A percentile compares a stretch with the other conserved stretches of the same genome.
These are phyloP conservation scores for Myrmecobius fasciatus DNA, from an alignment of 2,113 vertebrate species.

Conservation along the genomic window DNA sequence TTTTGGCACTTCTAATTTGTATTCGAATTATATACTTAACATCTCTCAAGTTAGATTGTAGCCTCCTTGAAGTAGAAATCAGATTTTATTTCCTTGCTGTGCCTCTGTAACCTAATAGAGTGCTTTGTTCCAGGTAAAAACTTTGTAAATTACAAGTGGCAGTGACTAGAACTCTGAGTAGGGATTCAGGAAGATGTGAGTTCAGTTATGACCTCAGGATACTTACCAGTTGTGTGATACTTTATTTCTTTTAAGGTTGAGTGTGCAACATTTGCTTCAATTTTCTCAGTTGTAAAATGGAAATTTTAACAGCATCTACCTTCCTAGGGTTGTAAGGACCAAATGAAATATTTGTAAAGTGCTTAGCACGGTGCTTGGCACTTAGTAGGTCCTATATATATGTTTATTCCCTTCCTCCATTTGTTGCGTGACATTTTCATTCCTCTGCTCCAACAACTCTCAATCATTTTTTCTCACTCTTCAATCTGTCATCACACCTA, in stretches of 20 bases:
- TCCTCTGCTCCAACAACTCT: background rate
- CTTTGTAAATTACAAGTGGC: background rate
- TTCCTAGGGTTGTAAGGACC: background rate
- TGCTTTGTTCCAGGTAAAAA: background rate
- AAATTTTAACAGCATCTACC: background rate
- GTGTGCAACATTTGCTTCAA: background rate
- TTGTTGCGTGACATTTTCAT: background rate
- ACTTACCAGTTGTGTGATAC: background rate
- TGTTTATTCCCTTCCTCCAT: background rate
- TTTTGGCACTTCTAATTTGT: background rate
- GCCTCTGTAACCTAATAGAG: background rate
- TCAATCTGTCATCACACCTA: background rate
- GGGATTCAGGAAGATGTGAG: background rate
- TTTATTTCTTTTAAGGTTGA: background rate
- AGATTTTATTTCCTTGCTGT: background rate
- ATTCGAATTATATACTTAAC: background rate
- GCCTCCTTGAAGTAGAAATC: background rate
- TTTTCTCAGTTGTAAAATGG: background rate
- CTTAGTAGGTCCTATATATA: background rate
- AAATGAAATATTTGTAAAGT: background rate
- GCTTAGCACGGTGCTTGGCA: background rate
- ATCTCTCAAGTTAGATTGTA: background rate
- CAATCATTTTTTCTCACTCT: background rate
- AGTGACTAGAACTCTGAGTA: background rate
- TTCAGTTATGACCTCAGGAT: background rate